Evolutionary conservation across 2,113 vertebrate species (phyloP).

Genomic region (Tapirus terrestris): DNA sequence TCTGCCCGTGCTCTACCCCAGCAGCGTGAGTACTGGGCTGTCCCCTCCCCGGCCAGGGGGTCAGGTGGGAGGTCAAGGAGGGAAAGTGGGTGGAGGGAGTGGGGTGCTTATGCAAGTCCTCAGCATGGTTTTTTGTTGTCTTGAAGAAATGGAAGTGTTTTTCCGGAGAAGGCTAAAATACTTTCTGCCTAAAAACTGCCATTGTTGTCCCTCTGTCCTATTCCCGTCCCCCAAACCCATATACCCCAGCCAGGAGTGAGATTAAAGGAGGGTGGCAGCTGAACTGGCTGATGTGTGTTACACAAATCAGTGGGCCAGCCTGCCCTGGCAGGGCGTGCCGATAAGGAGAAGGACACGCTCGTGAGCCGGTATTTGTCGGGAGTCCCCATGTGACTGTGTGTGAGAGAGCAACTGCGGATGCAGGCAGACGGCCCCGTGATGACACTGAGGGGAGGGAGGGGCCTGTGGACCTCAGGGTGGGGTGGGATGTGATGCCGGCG

Average conservation of each 20-base stretch:
- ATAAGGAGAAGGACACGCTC: neutral
- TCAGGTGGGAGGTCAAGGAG: neutral
- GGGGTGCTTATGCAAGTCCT: neutral
- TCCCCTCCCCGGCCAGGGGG: neutral
- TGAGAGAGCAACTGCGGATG: neutral
- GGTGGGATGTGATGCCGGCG: rapidly evolving
- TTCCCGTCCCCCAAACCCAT: too few species aligned
- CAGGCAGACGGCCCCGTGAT: neutral
- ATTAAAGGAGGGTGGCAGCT: neutral
- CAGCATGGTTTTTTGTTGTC: neutral
- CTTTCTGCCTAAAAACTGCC: neutral
- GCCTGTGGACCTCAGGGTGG: neutral
- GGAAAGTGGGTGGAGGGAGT: neutral
- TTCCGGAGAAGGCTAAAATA: neutral
- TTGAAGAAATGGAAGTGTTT: neutral
- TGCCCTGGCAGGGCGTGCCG: neutral
- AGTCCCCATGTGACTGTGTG: neutral
- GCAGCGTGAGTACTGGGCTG: conserved; percentile 92
- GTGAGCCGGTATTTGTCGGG: neutral
- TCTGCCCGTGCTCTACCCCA: conserved; percentile 93
- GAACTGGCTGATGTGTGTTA: too few species aligned
- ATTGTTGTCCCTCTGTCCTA: neutral
- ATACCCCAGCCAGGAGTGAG: neutral
- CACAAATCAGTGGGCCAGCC: neutral
- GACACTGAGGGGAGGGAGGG: neutral